Evolutionary conservation across 1,140 invertebrate species (phyloP).

Genomic region (Matsumurasca onukii): DNA sequence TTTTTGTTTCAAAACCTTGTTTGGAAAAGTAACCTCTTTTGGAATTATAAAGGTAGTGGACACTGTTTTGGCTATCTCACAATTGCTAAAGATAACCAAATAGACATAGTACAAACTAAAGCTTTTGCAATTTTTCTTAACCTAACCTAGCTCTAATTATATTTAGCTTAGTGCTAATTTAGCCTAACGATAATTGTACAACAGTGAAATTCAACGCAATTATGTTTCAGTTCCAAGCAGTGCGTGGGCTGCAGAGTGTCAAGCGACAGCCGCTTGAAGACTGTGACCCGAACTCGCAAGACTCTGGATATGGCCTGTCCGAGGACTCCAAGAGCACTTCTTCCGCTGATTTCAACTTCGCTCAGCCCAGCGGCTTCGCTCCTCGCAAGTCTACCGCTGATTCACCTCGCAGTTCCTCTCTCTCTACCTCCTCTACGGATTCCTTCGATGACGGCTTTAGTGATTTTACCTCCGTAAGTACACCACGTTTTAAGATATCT

Average conservation of each 20-base stretch:
- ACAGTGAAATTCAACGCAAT: neutral
- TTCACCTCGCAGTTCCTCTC: slow-evolving; percentile 45
- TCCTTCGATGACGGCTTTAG: slow-evolving; percentile 68
- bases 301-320: slow-evolving; percentile 55
- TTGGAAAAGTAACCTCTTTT: too few relatives aligned
- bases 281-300: slow-evolving; percentile 57
- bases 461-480: slow-evolving; percentile 61
- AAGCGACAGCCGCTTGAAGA: slow-evolving; percentile 40
- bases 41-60: too few relatives aligned
- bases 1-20: too few relatives aligned
- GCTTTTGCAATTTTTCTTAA: too few relatives aligned
- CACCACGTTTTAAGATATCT: too few relatives aligned
- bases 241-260: slow-evolving; percentile 20
- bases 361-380: slow-evolving; percentile 54
- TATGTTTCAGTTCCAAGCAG: slow-evolving; percentile 31
- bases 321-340: slow-evolving; percentile 37
- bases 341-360: slow-evolving; percentile 50
- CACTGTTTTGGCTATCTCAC: too few relatives aligned
- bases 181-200: too few relatives aligned
- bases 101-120: too few relatives aligned
- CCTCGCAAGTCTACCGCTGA: slow-evolving; percentile 51
- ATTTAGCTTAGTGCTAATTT: too few relatives aligned
- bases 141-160: too few relatives aligned
- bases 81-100: too few relatives aligned
- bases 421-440: slow-evolving; percentile 48